These are phyloP conservation scores for Sanderia malayensis DNA, from an alignment of 30 jellyfish, hydroid and myxozoan species.

Conservation along the genomic window DNA sequence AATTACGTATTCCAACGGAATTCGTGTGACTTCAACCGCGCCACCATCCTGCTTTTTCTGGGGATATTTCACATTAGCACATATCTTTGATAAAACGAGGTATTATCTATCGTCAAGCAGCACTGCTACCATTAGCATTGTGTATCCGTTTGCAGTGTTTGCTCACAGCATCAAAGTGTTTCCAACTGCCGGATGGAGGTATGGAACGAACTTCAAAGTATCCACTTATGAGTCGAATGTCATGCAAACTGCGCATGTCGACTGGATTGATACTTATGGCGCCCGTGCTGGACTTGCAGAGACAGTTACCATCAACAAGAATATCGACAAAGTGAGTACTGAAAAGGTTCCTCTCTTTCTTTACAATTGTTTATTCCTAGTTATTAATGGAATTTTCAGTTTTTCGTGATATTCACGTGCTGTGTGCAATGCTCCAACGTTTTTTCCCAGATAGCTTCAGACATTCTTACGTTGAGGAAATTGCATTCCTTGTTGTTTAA, in stretches of 20 bases:
- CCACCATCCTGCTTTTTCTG: constrained; percentile 31
- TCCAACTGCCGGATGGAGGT: constrained; percentile 27
- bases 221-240: constrained; percentile 18
- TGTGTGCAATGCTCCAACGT: no score
- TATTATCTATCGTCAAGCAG: constrained; percentile 10
- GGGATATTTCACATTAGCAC: constrained; percentile 2
- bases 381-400: no score
- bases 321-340: constrained; percentile 35
- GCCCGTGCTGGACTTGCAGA: constrained; percentile 40
- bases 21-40: constrained; percentile 45
- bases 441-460: no score
- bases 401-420: no score
- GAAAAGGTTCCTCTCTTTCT: no score
- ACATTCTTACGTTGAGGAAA: no score
- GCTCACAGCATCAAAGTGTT: constrained; percentile 17
- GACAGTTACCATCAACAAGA: constrained; percentile 12
- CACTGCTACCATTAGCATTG: constrained; percentile 33
- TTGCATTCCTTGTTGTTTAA: no score
- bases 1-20: constrained; percentile 19
- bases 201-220: constrained; percentile 31
- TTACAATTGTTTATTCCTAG: no score
- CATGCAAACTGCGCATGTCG: constrained; percentile 3
- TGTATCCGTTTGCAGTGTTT: constrained; percentile 21
- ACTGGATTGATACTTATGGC: constrained; percentile 48
- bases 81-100: constrained; percentile 40